Percentiles rank a stretch among this genome's conserved stretches.
phyloP scores from a whole-genome alignment of 2,888 invertebrate genomes.

The Diplazon laetatorius region DNA sequence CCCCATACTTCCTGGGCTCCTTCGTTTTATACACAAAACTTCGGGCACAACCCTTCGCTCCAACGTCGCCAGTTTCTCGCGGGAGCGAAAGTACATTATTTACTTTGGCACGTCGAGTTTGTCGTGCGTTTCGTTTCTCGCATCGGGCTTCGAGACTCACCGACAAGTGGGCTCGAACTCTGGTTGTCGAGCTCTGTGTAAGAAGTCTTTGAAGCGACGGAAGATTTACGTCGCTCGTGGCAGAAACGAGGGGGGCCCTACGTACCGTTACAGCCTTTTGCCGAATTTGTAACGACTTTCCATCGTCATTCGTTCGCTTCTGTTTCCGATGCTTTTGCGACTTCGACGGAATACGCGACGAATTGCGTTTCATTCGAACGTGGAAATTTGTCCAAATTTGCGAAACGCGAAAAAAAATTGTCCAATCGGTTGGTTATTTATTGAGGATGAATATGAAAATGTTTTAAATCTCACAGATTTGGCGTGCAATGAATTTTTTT shows the following conservation, averaged over 20 bases:
- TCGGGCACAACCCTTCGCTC: constrained; percentile 18
- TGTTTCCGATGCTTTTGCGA: background rate
- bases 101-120: constrained; percentile 51
- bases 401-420: constrained; percentile 1
- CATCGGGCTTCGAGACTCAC: constrained; percentile 1
- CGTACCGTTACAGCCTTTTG: constrained; percentile 1
- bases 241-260: background rate
- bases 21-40: constrained; percentile 53
- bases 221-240: constrained; percentile 33
- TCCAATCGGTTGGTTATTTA: background rate
- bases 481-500: too few species aligned
- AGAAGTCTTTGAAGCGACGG: constrained; percentile 40
- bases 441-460: too few species aligned
- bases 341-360: background rate
- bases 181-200: constrained; percentile 10
- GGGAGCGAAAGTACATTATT: constrained; percentile 43
- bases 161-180: constrained; percentile 31
- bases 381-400: too few species aligned
- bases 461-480: too few species aligned
- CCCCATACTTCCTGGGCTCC: too few species aligned
- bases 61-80: constrained; percentile 38
- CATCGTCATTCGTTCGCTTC: background rate
- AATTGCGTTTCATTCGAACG: background rate
- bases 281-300: constrained; percentile 26
- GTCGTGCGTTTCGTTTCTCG: constrained; percentile 34